phyloP scores from a whole-genome alignment of 2,888 invertebrate genomes.

The Lepas anatifera region DNA sequence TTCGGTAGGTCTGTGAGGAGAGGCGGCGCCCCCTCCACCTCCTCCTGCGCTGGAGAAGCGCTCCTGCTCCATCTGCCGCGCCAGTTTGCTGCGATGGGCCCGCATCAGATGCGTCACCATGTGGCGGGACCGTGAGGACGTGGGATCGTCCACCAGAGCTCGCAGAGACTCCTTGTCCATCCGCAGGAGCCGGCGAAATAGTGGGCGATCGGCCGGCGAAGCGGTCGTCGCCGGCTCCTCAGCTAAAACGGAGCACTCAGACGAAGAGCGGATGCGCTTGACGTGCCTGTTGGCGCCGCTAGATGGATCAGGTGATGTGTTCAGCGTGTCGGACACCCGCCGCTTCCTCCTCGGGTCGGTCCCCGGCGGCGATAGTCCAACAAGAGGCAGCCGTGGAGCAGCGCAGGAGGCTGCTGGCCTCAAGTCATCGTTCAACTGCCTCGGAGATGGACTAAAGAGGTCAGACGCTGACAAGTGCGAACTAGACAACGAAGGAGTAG shows the following conservation, averaged over 20 bases:
- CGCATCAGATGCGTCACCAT: not conserved
- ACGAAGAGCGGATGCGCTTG: not conserved
- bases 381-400: not conserved
- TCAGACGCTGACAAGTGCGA: no score
- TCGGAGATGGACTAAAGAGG: not conserved
- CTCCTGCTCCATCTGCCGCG: not conserved
- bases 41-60: not conserved
- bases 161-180: conserved; percentile 3
- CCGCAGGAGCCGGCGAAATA: not conserved
- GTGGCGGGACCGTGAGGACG: not conserved
- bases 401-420: not conserved
- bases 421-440: not conserved
- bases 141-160: not conserved
- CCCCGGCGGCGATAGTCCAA: not conserved
- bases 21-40: not conserved
- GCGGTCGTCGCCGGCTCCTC: not conserved
- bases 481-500: no score
- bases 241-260: not conserved
- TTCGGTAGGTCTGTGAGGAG: not conserved
- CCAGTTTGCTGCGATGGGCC: not conserved
- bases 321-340: not conserved
- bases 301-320: not conserved
- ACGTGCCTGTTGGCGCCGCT: not conserved
- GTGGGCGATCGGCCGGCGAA: not conserved
- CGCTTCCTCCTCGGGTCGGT: not conserved